Evolutionary conservation across 1,140 invertebrate genomes (phyloP).

Genomic region (Pachyrhynchus sulphureomaculatus): DNA sequence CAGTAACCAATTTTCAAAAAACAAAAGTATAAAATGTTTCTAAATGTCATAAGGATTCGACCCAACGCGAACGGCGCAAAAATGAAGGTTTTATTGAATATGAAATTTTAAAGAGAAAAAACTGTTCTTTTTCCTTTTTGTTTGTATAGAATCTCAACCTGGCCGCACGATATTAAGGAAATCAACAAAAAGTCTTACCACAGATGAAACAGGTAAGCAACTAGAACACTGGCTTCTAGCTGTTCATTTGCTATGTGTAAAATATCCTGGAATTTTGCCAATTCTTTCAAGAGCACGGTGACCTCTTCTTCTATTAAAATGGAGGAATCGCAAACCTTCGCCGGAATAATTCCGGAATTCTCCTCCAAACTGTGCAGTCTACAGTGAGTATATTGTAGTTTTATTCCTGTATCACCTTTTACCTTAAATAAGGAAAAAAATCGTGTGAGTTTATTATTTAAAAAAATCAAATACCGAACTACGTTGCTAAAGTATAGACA

Average conservation of each 20-base stretch:
- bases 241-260: constrained; percentile 65
- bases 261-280: constrained; percentile 77
- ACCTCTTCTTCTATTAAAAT: constrained; percentile 66
- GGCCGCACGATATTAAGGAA: neutral
- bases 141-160: neutral
- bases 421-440: constrained; percentile 53
- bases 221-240: constrained; percentile 78
- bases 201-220: constrained; percentile 78
- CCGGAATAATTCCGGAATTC: constrained; percentile 59
- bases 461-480: no score
- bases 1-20: no score
- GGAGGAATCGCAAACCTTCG: constrained; percentile 58
- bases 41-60: no score
- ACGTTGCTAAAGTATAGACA: no score
- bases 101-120: no score
- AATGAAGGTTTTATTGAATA: no score
- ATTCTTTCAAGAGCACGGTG: constrained; percentile 63
- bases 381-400: constrained; percentile 90
- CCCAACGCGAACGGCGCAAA: no score
- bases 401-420: constrained; percentile 80
- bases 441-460: no score
- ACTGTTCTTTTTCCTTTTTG: neutral
- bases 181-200: constrained; percentile 55
- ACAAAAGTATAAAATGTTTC: no score
- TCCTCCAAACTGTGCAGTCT: constrained; percentile 76